Conservation (phyloP, 1,140 invertebrate genomes). For the Pseudomyrmex pallidus region DNA sequence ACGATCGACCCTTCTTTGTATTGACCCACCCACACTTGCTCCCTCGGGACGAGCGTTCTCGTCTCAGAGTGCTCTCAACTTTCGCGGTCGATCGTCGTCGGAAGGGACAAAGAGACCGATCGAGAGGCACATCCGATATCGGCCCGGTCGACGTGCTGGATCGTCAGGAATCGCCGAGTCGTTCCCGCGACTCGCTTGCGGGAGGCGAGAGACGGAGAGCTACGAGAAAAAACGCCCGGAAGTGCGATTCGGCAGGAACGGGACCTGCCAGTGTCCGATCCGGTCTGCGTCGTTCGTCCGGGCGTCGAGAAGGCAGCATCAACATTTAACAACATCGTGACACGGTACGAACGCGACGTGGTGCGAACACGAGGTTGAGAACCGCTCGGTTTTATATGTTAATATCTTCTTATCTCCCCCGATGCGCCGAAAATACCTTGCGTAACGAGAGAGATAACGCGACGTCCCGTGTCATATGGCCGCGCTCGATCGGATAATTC, state of each 20-base stretch:
- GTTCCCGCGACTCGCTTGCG: no score
- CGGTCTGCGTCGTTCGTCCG: constrained; percentile 43
- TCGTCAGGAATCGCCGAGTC: neutral
- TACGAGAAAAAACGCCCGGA: no score
- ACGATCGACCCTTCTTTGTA: constrained; percentile 53
- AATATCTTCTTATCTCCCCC: constrained; percentile 48
- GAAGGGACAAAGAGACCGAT: constrained; percentile 59
- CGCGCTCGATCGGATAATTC: neutral
- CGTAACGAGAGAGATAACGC: neutral
- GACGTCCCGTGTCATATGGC: constrained; percentile 17
- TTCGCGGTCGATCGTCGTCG: constrained; percentile 9
- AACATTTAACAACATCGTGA: constrained; percentile 52
- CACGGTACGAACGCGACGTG: constrained; percentile 37
- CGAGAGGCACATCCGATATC: constrained; percentile 1
- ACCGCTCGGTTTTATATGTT: constrained; percentile 69
- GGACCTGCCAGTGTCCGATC: neutral
- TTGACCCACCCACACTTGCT: constrained; percentile 56
- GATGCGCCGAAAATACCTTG: neutral
- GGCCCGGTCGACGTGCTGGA: neutral
- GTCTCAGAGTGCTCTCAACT: constrained; percentile 72
- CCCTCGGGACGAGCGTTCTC: constrained; percentile 9
- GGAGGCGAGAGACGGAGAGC: no score
- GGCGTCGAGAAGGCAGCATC: constrained; percentile 62
- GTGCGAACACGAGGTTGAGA: constrained; percentile 63
- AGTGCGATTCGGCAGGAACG: no score